Evolutionary conservation across 2,888 invertebrate genomes (phyloP), one percentile per base, ranked within the genome.

Genomic region (Zygogramma bicolorata): DNA sequence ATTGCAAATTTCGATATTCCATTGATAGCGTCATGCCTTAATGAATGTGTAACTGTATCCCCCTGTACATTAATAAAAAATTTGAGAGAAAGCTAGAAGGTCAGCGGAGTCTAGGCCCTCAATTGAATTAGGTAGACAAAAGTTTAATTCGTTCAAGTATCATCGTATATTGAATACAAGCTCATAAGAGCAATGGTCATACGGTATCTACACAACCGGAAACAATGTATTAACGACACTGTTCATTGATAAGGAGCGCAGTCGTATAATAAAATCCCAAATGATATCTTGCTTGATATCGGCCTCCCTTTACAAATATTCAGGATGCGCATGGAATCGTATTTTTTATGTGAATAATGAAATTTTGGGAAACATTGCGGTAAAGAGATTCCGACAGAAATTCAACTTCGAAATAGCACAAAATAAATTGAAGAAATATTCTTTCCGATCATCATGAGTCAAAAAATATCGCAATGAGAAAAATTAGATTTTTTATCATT

Each of bases 131-230:
- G 63, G 49, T 27, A 63, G 65, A 72, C 72, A 72, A 65, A 65
- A 59, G 68, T 68, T 53, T 53, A 68, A 65, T 72, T 53, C 27
- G 53, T 53, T 53, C 7, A 53, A 53, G 53, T 18, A 34, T 29
- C 46, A 22, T 61, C 25, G 40, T 63, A 46, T 62, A 22, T 61
- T 40, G 22, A 46, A 27, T 42, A 20, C 10, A 46, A 20, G 20
- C 46, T 15, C 31, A 22, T 34, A 31, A 53, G 68, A 29, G 75
- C 73, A 75, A 70, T 78, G 74, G 74, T 73, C 72, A 71, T 25
- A 58, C 60, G 69, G 66, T 75, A 76, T 76, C 75, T 70, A 63
- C 70, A 75, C 60, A 65, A 70, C 77, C 78, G 78, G 78, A 78
- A 73, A 77, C 71, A 65, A 34, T 70, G 63, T 65, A 78, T 78